Evolutionary conservation across 2,797 vertebrate species (phyloP).

Genomic region (Chiroxiphia lanceolata): DNA sequence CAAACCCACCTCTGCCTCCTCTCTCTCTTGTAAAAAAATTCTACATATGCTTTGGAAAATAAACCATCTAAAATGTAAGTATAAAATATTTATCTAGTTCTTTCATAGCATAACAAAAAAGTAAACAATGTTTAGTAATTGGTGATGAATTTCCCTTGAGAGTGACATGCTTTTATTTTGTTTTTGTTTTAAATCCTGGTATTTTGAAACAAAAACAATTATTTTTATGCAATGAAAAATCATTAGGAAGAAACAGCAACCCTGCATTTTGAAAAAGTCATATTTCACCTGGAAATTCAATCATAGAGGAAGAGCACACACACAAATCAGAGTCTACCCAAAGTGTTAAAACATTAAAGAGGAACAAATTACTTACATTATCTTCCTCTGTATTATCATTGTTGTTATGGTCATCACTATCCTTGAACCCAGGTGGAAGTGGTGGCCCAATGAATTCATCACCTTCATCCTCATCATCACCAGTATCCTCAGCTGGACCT

Average conservation of each 20-base stretch:
- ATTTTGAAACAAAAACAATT: not conserved
- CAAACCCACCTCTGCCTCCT: not conserved
- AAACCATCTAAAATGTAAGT: not conserved
- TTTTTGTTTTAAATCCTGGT: not conserved
- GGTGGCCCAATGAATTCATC: conserved; percentile 78
- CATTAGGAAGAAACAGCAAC: not conserved
- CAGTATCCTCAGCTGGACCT: conserved; percentile 19
- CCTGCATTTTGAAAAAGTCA: not conserved
- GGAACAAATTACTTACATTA: conserved; percentile 28
- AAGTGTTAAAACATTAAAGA: not conserved
- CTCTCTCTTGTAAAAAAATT: not conserved
- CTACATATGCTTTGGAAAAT: not conserved
- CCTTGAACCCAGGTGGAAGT: conserved; percentile 80
- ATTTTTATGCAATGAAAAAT: not conserved
- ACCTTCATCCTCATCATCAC: conserved; percentile 65
- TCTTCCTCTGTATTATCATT: conserved; percentile 69
- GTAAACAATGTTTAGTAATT: not conserved
- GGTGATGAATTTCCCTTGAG: not conserved
- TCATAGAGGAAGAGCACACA: not conserved
- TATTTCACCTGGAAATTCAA: not conserved
- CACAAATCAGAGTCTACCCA: not conserved
- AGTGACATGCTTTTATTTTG: not conserved
- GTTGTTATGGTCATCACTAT: conserved; percentile 65
- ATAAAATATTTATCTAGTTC: not conserved
- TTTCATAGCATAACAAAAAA: not conserved